These are phyloP conservation scores for Lasioglossum morio DNA, from an alignment of 2,888 invertebrate genomes.

Conservation along the genomic window DNA sequence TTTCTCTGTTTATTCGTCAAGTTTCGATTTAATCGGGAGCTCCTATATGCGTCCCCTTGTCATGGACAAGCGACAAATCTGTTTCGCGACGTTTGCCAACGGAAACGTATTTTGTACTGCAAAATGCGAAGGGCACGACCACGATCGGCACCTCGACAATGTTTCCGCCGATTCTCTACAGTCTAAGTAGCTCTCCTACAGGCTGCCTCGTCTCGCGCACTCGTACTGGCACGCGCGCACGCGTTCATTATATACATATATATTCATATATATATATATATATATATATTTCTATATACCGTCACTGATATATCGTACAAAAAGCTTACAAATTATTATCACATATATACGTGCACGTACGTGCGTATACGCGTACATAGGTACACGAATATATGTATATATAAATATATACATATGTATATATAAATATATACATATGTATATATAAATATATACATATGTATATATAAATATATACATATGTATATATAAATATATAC, in stretches of 20 bases:
- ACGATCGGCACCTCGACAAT: constrained; percentile 8
- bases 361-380: constrained; percentile 46
- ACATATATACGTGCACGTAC: constrained; percentile 61
- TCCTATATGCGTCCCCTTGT: background rate
- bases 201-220: background rate
- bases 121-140: constrained; percentile 32
- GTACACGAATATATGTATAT: constrained; percentile 4
- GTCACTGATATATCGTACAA: constrained; percentile 78
- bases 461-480: background rate
- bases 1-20: background rate
- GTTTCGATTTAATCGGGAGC: constrained; percentile 18
- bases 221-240: constrained; percentile 13
- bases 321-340: constrained; percentile 75
- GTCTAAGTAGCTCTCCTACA: constrained; percentile 27
- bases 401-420: background rate
- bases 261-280: constrained; percentile 48
- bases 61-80: background rate
- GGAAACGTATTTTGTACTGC: constrained; percentile 39
- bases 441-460: constrained; percentile 8
- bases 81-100: constrained; percentile 15
- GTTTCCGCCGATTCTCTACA: constrained; percentile 6
- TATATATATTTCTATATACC: constrained; percentile 68
- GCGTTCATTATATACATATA: constrained; percentile 12
- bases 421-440: background rate
- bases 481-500: background rate